Base-by-base conservation (phyloP, 1,140 invertebrate species). In the Armadillidium nasatum region DNA sequence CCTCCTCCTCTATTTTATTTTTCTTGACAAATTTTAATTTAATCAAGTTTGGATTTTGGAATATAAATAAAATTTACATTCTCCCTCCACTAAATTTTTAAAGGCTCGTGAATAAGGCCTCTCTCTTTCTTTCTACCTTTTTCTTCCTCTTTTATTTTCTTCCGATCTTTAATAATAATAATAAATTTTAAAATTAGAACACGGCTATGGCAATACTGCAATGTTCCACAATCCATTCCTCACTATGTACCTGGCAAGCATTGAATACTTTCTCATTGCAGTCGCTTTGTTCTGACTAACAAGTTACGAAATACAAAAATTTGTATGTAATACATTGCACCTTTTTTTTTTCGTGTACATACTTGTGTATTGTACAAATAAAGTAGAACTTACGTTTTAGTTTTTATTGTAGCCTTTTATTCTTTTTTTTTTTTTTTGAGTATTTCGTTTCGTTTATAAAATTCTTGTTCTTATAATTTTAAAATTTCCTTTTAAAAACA, bases 291-390 rank as follows among this genome's bases (percentile, higher is more conserved):
- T 60, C 11, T 19, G 50, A 60, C 50, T 60, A 60, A 60, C 50
- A 60, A 60, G 19, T 15, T 60, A 15, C 11, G 50, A 60, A 15
- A 15, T 60, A 13, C 19, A 60, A 60, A 60, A 60, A 60, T 60
- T 60, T 60, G 50, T 60, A 60, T 60, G 50, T 60, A 60, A 60
- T 60, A 60, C 50, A 60, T 60, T 19, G 50, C 50, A 60, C 50
- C 50, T 15, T 60, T 60, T 60, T 15, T 60, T 60, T 60, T 60
- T 19, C 19, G 50, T 60, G 50, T 60, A 60, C 50, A 60, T 60
- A 60, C 50, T 19, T 60, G 50, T 60, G 50, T 60, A 60, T 60
- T 60, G 50, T 60, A 60, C 50, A 60, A 60, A 60, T 60, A 15
- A 60, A 60, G 50, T 60, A 60, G 50, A 60, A 60, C 33, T 33